These are phyloP conservation scores for Polymixis flavicincta DNA, from an alignment of 2,888 invertebrate genomes.

Conservation along the genomic window DNA sequence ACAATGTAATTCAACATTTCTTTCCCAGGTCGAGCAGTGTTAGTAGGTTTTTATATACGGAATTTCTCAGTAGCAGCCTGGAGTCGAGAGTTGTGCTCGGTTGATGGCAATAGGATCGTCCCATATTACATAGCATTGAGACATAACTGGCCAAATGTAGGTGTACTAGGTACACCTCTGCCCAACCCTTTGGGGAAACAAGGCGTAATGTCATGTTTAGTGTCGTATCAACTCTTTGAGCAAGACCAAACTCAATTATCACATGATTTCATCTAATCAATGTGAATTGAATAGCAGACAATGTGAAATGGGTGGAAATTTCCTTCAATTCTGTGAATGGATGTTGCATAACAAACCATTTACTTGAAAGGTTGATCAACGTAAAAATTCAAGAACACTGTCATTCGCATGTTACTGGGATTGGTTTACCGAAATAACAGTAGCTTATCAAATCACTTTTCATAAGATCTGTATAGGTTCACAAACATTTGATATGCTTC, in stretches of 20 bases:
- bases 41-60: no score
- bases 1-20: no score
- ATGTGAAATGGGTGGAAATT: conserved; percentile 9
- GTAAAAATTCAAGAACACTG: not conserved
- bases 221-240: not conserved
- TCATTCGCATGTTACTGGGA: not conserved
- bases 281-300: conserved; percentile 13
- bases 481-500: no score
- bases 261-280: conserved; percentile 10
- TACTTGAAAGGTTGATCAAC: not conserved
- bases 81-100: no score
- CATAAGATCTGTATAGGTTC: not conserved
- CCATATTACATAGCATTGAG: no score
- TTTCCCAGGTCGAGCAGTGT: no score
- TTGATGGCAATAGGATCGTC: no score
- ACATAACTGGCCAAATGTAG: no score
- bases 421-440: not conserved
- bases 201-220: no score
- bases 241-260: not conserved
- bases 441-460: not conserved
- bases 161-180: no score
- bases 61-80: no score
- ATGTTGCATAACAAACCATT: not conserved
- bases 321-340: not conserved
- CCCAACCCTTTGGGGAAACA: no score